A percentile compares a stretch with the other conserved stretches of the same genome.
Conservation (phyloP, 2,797 vertebrate species). For the Rostrhamus sociabilis region DNA sequence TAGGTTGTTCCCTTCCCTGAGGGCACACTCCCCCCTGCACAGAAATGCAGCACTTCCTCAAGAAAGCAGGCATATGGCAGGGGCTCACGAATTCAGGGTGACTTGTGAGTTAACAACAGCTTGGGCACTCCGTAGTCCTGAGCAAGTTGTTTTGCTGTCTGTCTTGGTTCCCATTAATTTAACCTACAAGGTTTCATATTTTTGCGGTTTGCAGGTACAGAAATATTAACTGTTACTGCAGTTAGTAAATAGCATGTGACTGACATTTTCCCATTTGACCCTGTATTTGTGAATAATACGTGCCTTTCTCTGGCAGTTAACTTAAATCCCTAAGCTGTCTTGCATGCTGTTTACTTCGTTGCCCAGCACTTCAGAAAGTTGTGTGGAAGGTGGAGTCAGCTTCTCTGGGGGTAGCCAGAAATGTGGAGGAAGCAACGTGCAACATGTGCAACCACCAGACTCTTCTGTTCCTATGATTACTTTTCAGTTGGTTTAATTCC, state of each 20-base stretch:
- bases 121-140: neutral
- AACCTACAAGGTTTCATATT: neutral
- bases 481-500: neutral
- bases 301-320: neutral
- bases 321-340: neutral
- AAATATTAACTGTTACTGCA: neutral
- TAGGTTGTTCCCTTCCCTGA: neutral
- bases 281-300: neutral
- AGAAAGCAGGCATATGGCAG: neutral
- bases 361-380: neutral
- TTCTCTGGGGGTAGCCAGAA: neutral
- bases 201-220: neutral
- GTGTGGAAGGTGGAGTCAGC: neutral
- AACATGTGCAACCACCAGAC: neutral
- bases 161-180: neutral
- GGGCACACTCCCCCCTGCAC: neutral
- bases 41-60: neutral
- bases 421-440: accelerated
- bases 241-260: neutral
- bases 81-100: neutral
- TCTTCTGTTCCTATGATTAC: neutral
- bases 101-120: neutral
- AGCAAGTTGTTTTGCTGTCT: neutral
- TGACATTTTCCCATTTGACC: neutral
- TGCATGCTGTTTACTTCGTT: neutral